Base-by-base conservation (phyloP, 1,140 invertebrate genomes). In the Marisa cornuarietis region DNA sequence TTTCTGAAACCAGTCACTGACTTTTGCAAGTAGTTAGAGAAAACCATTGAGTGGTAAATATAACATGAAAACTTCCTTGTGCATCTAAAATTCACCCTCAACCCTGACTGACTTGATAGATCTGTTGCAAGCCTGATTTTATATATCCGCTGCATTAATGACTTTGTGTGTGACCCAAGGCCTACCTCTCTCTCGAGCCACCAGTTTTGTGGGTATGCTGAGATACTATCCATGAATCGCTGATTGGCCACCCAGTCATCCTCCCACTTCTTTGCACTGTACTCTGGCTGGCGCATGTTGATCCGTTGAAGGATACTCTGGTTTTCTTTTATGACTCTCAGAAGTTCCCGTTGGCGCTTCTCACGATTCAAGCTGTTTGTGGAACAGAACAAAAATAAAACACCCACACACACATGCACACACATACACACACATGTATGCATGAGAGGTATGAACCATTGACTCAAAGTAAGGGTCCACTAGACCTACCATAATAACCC, bases 141-240 rank as follows among this genome's bases (percentile, higher is more conserved):
- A 42, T 42, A 42, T 6, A 42, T n/a, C 31, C 18, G 66, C n/a
- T 68, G 66, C 11, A 18, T 18, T 9, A 10, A 68, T 13, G 13
- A 69, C 31, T 14, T 22, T 24, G 7, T 49, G 69, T 20, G 31
- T 22, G 71, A 49, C 31, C 8, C 51, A 22, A 22, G 22, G 24
- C 49, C 49, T 24, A 58, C 26, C 51, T 76, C 76, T 26, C 84
- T 85, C 73, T 85, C 80, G 10, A 87, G 26, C 90, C 90, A 91
- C 90, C 90, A 91, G 24, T 91, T 87, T 71, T 85, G 84, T n/a
- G 90, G 91, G 80, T 83, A 91, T 62, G 85, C 85, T 18, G 90
- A 88, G 80, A 91, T 91, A 79, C 85, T 90, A 75, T 91, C 90
- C 84, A 91, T 88, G 72, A 88, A 90, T 71, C 85, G 83, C 76